Evolutionary conservation across 2,797 vertebrate species (phyloP), one percentile per base, ranked within the genome.

Genomic region (Brachymystax lenok): DNA sequence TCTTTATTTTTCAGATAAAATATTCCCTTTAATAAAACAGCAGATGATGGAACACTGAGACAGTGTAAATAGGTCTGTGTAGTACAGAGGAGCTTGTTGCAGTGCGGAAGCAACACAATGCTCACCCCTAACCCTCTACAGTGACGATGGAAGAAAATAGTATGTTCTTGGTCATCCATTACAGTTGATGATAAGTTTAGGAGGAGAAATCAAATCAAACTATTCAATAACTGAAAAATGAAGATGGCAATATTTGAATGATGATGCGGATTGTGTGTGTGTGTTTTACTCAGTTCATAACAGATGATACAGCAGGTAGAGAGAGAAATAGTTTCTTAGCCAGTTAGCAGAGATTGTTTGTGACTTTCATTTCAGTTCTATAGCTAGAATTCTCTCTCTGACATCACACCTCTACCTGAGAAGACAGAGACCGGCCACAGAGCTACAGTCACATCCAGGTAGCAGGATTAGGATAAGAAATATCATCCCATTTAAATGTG

Each of bases 401-500:
- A 46, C 63, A 66, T 21, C 90, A 91, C 90, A 90, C 90, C 90
- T 46, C 40, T 46, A 87, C 91, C 86, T 89, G 87, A 84, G 88
- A 33, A 40, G 83, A 92, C 40, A 46, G 40, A 46, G 40, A 46
- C 40, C 12, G 40, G 12, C 40, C 13, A 12, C 40, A 46, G 3
- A 46, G 40, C 40, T 13, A 3, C 40, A 46, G 40, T 46, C 40
- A 85, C 88, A 92, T 90, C 92, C 90, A 90, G 91, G 90, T 89
- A 92, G 92, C 91, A 91, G 92, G 92, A 92, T 93, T 93, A 93
- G 92, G 91, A 92, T 92, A 92, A 93, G 92, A 91, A 92, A 92
- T 91, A 92, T 93, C 92, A 91, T 92, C 91, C 91, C 92, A 91
- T 93, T 93, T 91, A 90, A 83, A 89, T 88, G 40, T 46, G 89